Evolutionary conservation across 1,140 invertebrate species (phyloP).

Genomic region (Eulimnadia texana): DNA sequence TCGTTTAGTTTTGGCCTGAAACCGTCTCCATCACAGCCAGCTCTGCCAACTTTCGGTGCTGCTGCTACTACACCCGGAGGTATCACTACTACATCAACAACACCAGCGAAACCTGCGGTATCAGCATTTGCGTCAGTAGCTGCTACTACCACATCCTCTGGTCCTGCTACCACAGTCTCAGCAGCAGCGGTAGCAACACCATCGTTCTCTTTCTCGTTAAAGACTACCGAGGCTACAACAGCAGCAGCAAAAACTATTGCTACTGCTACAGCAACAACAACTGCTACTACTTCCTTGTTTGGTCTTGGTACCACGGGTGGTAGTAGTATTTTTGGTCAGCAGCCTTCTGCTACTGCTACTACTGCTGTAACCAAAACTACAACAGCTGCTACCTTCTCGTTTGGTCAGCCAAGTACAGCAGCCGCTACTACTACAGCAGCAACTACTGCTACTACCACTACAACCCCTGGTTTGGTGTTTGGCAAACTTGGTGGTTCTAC

Average conservation of each 20-base stretch:
- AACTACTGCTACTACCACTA: not conserved
- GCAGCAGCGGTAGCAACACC: not conserved
- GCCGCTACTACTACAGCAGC: not conserved
- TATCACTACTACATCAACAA: not conserved
- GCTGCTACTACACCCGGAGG: too few species aligned
- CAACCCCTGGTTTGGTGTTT: not conserved
- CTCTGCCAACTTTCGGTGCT: too few species aligned
- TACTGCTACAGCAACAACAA: not conserved
- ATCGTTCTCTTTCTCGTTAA: not conserved
- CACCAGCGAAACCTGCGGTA: not conserved
- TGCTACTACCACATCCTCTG: too few species aligned
- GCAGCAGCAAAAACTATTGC: not conserved
- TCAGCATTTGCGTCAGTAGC: too few species aligned
- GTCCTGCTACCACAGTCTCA: not conserved
- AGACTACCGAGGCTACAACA: not conserved
- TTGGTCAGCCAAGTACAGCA: not conserved
- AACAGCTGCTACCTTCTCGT: not conserved
- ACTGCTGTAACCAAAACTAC: too few species aligned
- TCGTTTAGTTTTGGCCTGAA: not conserved
- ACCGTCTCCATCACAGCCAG: too few species aligned
- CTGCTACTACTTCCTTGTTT: not conserved
- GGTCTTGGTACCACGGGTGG: too few species aligned
- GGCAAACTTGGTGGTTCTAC: not conserved
- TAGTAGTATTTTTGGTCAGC: too few species aligned
- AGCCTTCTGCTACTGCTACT: too few species aligned